Evolutionary conservation across 2,888 invertebrate genomes (phyloP), one percentile per base, ranked within the genome.

Genomic region (Tinea semifulvella): DNA sequence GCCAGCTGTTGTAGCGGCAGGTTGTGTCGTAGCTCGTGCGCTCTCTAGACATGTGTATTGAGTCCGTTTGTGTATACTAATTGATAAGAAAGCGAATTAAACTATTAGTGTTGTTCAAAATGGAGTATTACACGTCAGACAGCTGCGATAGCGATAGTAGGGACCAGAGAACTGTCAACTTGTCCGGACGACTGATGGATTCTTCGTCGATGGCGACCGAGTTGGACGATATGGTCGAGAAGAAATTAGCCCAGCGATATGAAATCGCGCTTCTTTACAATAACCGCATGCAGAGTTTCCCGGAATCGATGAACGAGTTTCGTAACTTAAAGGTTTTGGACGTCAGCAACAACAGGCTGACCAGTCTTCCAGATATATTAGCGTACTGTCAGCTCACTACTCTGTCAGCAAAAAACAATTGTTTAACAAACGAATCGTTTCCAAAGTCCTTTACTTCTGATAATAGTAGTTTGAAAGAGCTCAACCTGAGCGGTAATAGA

Each of bases 401-500:
- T 28, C 74, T 98, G 36, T 87, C 93, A 47, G 92, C 92, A 1
- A 94, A 94, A 76, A 96, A 97, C 68, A 98, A 98, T 71, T 79
- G 85, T 46, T 75, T 99, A 38, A 88, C 87, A 2, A 91, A 92
- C 58, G 87, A 89, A 49, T 90, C 92, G n/a, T 74, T 98, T 53
- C 96, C 97, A 3, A 97, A 97, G 71, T 86, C 89, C 46, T 89
- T 98, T 58, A 85, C 84, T 17, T 73, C 79, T 20, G 77, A 88
- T 47, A 76, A 84, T 18, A 77, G 70, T 47, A 77, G 83, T 2
- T 74, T 98, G 17, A 88, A 89, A 58, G 94, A 95, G 63, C 70
- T 98, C n/a, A 98, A 98, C 77, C 80, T 98, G 25, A 96, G 96
- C 71, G 98, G 98, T 6, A 99, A 99, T 70, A 80, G 85, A 48